Evolutionary conservation across 2,888 invertebrate genomes (phyloP).

Genomic region (Melanotus villosus): DNA sequence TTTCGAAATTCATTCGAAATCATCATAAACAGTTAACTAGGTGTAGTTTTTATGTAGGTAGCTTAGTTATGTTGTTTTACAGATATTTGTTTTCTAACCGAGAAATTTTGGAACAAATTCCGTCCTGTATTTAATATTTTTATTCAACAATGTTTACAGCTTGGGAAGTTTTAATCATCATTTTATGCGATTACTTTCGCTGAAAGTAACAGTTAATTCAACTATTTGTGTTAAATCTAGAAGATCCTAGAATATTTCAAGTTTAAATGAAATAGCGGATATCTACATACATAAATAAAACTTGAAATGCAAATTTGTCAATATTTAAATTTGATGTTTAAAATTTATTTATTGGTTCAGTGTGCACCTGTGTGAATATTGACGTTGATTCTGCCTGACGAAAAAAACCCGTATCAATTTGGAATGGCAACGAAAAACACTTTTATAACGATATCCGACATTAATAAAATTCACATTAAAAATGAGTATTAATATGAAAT

Average conservation of each 20-base stretch:
- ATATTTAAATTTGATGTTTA: background rate
- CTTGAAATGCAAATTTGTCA: background rate
- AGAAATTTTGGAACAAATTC: no score
- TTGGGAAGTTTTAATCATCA: no score
- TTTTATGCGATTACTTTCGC: no score
- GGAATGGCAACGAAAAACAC: conserved; percentile 18
- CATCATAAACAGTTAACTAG: background rate
- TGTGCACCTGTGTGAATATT: background rate
- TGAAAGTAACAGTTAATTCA: no score
- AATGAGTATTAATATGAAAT: conserved; percentile 62
- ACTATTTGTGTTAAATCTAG: no score
- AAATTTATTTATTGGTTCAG: background rate
- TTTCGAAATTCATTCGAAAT: background rate
- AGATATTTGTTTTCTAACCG: background rate
- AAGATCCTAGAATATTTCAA: no score
- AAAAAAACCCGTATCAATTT: conserved; percentile 19
- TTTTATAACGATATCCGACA: conserved; percentile 50
- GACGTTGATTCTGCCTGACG: conserved; percentile 7
- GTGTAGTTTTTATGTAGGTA: conserved; percentile 1
- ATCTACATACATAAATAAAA: no score
- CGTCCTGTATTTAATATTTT: no score
- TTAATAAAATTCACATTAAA: conserved; percentile 61
- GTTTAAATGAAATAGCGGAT: no score
- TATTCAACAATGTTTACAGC: no score
- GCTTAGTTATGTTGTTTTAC: background rate